Conservation (phyloP, 2,888 invertebrate genomes). For the Drosophila greeni region DNA sequence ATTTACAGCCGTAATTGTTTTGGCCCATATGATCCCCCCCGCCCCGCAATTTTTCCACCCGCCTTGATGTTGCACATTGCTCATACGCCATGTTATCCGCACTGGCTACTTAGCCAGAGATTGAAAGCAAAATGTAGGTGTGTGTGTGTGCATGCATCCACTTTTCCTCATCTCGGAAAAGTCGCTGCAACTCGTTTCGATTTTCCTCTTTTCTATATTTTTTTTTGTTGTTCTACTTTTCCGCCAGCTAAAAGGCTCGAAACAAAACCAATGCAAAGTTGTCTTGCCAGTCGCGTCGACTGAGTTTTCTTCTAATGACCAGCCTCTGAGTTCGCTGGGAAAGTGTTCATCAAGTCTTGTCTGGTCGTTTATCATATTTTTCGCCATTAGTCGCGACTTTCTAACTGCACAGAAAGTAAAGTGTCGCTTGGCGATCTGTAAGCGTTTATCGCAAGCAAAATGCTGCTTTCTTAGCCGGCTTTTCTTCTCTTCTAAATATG, state of each 20-base stretch:
- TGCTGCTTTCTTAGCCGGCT: conserved; percentile 28
- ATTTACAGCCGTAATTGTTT: conserved; percentile 68
- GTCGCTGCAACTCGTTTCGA: conserved; percentile 33
- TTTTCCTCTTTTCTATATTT: conserved; percentile 52
- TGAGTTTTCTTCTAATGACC: conserved; percentile 57
- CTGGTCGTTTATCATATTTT: conserved; percentile 58
- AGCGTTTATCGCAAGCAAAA: conserved; percentile 35
- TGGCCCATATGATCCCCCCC: conserved; percentile 64
- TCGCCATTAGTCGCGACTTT: conserved; percentile 67
- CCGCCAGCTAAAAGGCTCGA: conserved; percentile 6
- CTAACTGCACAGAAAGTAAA: conserved; percentile 59
- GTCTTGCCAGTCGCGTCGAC: conserved; percentile 36
- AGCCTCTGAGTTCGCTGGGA: conserved; percentile 39
- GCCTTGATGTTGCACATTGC: conserved; percentile 52
- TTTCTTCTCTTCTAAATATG: conserved; percentile 42
- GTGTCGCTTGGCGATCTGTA: conserved; percentile 55
- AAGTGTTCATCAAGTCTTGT: conserved; percentile 51
- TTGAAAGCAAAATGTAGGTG: conserved; percentile 64
- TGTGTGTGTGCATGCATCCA: neutral
- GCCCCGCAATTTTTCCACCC: conserved; percentile 11
- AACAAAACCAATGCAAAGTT: conserved; percentile 29
- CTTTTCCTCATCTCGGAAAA: conserved; percentile 29
- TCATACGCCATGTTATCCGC: conserved; percentile 60
- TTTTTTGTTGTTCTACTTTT: conserved; percentile 65
- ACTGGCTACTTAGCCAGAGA: conserved; percentile 48